Conservation (phyloP, 1,140 invertebrate species). For the Drosophila suzukii region DNA sequence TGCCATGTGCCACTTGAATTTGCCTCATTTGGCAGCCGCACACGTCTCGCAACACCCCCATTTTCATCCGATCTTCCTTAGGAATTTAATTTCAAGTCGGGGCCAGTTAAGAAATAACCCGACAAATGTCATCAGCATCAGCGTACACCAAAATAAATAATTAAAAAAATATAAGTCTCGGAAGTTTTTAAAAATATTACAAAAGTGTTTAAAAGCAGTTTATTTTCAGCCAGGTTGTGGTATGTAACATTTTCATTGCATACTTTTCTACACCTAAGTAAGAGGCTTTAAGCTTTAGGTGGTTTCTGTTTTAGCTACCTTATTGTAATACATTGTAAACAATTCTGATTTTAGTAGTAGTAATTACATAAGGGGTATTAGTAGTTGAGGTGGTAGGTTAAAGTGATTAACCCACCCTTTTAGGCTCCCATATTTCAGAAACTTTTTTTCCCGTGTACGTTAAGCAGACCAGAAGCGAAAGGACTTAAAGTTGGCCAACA, state of each 20-base stretch:
- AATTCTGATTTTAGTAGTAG: no score
- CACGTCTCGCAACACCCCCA: slow-evolving; percentile 34
- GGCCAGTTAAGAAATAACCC: slow-evolving; percentile 75
- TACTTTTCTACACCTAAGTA: not conserved
- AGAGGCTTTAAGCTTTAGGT: no score
- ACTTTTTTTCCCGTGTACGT: slow-evolving; percentile 30
- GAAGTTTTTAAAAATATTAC: not conserved
- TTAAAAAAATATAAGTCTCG: not conserved
- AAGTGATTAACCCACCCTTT: not conserved
- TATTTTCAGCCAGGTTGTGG: no score
- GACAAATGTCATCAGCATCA: slow-evolving; percentile 61
- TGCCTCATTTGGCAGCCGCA: slow-evolving; percentile 69
- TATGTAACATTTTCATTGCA: not conserved
- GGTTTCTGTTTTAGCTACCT: not conserved
- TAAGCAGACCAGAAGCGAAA: slow-evolving; percentile 12
- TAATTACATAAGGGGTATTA: no score
- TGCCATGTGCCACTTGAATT: slow-evolving; percentile 53
- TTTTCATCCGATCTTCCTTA: slow-evolving; percentile 15
- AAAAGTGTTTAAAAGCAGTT: not conserved
- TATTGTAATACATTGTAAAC: no score
- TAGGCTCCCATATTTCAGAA: not conserved
- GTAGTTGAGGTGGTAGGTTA: not conserved
- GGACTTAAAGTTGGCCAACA: slow-evolving; percentile 47
- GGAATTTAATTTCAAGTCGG: slow-evolving; percentile 65
- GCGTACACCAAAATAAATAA: slow-evolving; percentile 17